These are phyloP conservation scores for Eulemur mongoz DNA, from an alignment of 2,797 vertebrate species.

Conservation along the genomic window DNA sequence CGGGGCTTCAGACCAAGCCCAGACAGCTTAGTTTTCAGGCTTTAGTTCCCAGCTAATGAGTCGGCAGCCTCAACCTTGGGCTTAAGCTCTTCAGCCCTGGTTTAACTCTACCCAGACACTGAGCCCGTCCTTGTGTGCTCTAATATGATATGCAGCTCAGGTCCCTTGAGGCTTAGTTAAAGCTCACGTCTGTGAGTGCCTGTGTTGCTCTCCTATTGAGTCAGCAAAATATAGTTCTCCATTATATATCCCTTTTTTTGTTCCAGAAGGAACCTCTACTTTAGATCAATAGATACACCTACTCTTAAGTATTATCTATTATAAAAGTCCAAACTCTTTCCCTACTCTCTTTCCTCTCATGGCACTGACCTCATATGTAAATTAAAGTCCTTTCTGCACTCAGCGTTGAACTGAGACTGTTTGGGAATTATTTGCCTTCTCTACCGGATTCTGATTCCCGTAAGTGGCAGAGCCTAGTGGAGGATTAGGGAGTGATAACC, in stretches of 20 bases:
- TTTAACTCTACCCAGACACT: slow-evolving; percentile 43
- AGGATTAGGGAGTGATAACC: no score
- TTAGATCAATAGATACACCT: background rate
- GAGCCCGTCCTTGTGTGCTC: background rate
- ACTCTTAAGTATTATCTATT: background rate
- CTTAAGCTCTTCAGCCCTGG: slow-evolving; percentile 57
- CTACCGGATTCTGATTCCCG: background rate
- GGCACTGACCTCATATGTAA: background rate
- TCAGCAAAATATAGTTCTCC: slow-evolving; percentile 53
- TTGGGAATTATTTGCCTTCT: background rate
- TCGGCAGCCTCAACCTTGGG: background rate
- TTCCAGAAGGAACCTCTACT: slow-evolving; percentile 7
- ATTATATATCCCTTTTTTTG: background rate
- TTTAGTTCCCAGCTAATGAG: slow-evolving; percentile 71
- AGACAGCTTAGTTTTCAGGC: slow-evolving; percentile 58
- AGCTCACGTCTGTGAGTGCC: slow-evolving; percentile 7
- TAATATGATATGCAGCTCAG: background rate
- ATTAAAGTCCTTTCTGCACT: background rate
- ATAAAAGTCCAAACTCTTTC: background rate
- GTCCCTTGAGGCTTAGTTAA: slow-evolving; percentile 37
- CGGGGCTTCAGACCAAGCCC: background rate
- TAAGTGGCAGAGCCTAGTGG: background rate
- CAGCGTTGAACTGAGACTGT: background rate
- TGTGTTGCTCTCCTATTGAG: background rate
- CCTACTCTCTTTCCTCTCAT: background rate